Evolutionary conservation across 2,888 invertebrate species (phyloP), one percentile per base, ranked within the genome.

Genomic region (Pollenia labialis): DNA sequence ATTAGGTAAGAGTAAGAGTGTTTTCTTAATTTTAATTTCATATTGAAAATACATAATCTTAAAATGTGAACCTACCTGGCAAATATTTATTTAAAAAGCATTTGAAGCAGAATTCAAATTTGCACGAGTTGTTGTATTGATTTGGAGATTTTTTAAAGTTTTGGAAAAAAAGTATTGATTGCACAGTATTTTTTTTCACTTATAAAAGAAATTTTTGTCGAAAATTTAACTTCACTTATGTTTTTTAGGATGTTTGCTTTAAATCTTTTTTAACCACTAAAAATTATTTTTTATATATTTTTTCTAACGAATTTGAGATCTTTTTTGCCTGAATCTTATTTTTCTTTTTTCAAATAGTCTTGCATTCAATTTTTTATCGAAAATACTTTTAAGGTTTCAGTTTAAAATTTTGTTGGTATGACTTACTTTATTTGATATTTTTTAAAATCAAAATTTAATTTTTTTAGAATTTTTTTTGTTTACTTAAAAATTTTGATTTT

Each of bases 1-100:
- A 6, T 32, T 32, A 32, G 32, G 4, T 32, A 32, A 32, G 32
- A 6, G 32, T 32, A 32, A 32, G 32, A 32, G 32, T 32, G 4
- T 32, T 32, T 32, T 32, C 6, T 32, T 32, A 32, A 32, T 4
- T 32, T 0, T 32, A 32, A 32, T 32, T 6, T 32, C 6, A 6
- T 0, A 32, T 32, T 32, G 6, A 32, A 6, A 32, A 32, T 32
- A 32, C 6, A 32, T 32, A 32, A 32, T 32, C 0, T 64, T 46
- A 8, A 12, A n/a, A 2, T 8, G 4, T 52, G 4, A 9, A 80
- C 69, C 12, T 7, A 80, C 79, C 79, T 80, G 69, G 18, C 8
- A 60, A 52, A 10, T 64, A 42, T 12, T 69, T 50, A 11, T 9
- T 56, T 23, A 0, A 14, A 14, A 69, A 80, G 42, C 44, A 52